Evolutionary conservation across 2,888 invertebrate species (phyloP), one percentile per base, ranked within the genome.

Genomic region (Pyrochroa serraticornis): DNA sequence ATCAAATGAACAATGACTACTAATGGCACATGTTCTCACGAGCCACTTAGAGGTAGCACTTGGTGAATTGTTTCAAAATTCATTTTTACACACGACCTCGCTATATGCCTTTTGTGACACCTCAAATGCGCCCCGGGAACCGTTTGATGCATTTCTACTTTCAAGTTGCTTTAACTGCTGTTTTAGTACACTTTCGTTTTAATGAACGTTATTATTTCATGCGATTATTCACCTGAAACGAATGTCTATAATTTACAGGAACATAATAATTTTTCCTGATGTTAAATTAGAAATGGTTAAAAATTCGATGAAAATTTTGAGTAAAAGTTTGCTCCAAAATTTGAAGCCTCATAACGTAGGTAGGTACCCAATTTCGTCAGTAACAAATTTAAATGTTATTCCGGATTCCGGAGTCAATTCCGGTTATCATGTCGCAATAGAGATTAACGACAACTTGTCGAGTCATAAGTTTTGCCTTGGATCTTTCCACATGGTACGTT

Each of bases 1-100:
- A 73, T 70, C 63, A 62, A 61, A 62, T 13, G 62, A 68, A 71
- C 73, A 73, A 71, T 72, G 66, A 57, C 62, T 52, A 61, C 56
- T 69, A 68, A 69, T 73, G 68, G 64, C 60, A 67, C 64, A 62
- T 66, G 57, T 67, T 69, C 66, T 65, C 68, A 70, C 67, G 68
- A 66, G 41, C 10, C 53, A 43, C 43, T 43, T 57, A 60, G 62
- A 35, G 10, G 35, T 13, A 32, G 57, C 58, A 65, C 68, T 68
- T 68, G 66, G 60, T 62, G 22, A 22, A 22, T 60, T 36, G 51
- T 68, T 70, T 54, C 67, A 69, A 68, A 68, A 65, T 60, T 66
- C 55, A 45, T 45, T 37, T 58, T 58, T 54, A 53, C 41, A 1
- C 41, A 41, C n/a, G 41, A 9, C n/a, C 30, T 46, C 35, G 12